Evolutionary conservation across 2,113 vertebrate genomes (phyloP).

Genomic region (Anoura caudifer): DNA sequence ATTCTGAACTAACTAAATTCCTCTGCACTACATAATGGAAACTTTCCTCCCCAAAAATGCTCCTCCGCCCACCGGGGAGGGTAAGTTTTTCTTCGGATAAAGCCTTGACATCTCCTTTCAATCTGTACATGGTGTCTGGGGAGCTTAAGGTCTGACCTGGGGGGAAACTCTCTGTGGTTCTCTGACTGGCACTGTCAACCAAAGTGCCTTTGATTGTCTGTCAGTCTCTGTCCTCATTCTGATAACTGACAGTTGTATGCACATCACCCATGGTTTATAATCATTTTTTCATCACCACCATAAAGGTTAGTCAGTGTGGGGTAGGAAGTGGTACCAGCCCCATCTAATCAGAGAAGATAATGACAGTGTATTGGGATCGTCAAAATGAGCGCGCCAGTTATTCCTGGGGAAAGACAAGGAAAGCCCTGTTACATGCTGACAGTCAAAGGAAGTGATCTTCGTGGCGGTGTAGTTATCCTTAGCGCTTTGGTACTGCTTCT

Average conservation of each 20-base stretch:
- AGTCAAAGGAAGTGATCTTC: neutral
- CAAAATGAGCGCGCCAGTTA: neutral
- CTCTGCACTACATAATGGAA: neutral
- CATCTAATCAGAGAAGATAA: neutral
- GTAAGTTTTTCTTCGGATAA: neutral
- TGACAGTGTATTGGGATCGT: neutral
- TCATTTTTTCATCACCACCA: neutral
- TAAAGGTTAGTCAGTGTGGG: neutral
- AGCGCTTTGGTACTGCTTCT: neutral
- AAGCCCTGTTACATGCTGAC: neutral
- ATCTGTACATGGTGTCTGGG: neutral
- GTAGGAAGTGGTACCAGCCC: neutral
- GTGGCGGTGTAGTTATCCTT: neutral
- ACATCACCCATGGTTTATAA: neutral
- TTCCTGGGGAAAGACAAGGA: neutral
- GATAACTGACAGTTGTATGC: neutral
- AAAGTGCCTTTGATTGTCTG: neutral
- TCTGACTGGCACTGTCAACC: neutral
- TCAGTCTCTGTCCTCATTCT: neutral
- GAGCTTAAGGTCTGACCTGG: neutral
- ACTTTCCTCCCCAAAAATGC: neutral
- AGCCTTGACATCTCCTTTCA: neutral
- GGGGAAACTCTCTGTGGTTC: neutral
- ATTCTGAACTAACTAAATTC: neutral
- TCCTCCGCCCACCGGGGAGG: neutral